Conservation (phyloP, 2,888 invertebrate species). For the Nomada lathburiana region DNA sequence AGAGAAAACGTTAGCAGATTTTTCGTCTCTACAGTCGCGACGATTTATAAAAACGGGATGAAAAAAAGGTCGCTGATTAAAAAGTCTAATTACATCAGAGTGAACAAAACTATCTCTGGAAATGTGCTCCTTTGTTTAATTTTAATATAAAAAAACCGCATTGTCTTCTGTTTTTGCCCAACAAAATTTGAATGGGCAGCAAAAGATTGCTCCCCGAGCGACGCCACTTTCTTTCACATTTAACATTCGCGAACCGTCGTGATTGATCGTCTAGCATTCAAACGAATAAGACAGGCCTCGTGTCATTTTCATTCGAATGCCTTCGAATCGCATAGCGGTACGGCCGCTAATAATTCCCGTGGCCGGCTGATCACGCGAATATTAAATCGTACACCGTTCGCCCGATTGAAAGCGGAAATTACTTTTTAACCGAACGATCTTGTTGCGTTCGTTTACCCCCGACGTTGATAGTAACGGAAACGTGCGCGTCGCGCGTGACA, state of each 20-base stretch:
- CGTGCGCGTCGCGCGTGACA: slow-evolving; percentile 29
- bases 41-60: too few relatives aligned
- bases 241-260: slow-evolving; percentile 34
- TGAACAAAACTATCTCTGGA: too few relatives aligned
- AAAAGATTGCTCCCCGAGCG: not conserved
- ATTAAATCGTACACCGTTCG: slow-evolving; percentile 44
- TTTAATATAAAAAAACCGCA: too few relatives aligned
- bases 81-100: too few relatives aligned
- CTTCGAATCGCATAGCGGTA: slow-evolving; percentile 43
- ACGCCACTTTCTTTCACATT: slow-evolving; percentile 2
- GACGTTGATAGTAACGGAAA: slow-evolving; percentile 37
- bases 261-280: slow-evolving; percentile 45
- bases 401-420: slow-evolving; percentile 51
- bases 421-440: slow-evolving; percentile 50
- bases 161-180: too few relatives aligned
- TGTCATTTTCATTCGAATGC: slow-evolving; percentile 29
- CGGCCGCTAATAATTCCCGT: slow-evolving; percentile 50
- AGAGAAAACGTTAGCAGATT: too few relatives aligned
- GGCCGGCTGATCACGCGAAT: slow-evolving; percentile 48
- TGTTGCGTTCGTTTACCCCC: slow-evolving; percentile 34
- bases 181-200: too few relatives aligned
- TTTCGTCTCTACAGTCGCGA: too few relatives aligned
- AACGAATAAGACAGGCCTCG: slow-evolving; percentile 38
- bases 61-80: too few relatives aligned
- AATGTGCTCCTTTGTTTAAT: too few relatives aligned